A percentile compares a stretch with the other conserved stretches of the same genome.
phyloP scores from a whole-genome alignment of 2,797 vertebrate genomes.

The Tympanoctomys barrerae region DNA sequence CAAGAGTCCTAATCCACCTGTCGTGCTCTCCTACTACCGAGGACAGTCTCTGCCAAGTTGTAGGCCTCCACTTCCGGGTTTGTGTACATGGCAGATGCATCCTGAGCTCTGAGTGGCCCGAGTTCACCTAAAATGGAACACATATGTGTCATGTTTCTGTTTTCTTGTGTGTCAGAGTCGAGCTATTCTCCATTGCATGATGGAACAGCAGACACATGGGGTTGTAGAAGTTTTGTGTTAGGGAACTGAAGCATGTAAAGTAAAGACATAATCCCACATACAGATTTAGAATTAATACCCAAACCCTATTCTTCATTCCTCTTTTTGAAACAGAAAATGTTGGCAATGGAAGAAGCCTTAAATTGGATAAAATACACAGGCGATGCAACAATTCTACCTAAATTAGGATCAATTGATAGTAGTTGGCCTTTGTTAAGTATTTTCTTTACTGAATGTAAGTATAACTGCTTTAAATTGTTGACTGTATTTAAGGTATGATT shows the following conservation, averaged over 20 bases:
- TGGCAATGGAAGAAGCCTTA: constrained; percentile 86
- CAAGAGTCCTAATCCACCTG: neutral
- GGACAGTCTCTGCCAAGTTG: neutral
- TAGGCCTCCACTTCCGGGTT: neutral
- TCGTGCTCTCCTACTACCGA: neutral
- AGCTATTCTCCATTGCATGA: neutral
- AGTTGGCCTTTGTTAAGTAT: constrained; percentile 85
- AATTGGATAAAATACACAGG: constrained; percentile 89
- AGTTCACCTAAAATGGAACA: neutral
- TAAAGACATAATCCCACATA: neutral
- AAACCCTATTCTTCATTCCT: constrained; percentile 48
- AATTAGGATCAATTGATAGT: constrained; percentile 77
- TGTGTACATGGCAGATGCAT: neutral
- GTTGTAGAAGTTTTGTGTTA: neutral
- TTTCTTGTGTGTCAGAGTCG: neutral
- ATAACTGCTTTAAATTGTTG: constrained; percentile 50
- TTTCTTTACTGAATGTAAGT: constrained; percentile 94
- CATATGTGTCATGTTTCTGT: neutral
- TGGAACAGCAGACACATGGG: neutral
- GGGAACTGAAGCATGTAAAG: neutral
- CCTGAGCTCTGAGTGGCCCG: neutral
- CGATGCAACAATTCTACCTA: constrained; percentile 80
- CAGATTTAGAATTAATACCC: constrained; percentile 53
- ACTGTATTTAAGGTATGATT: neutral
- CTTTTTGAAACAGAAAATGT: constrained; percentile 80